Evolutionary conservation across 2,797 vertebrate species (phyloP).

Genomic region (Hozukius guyotensis): DNA sequence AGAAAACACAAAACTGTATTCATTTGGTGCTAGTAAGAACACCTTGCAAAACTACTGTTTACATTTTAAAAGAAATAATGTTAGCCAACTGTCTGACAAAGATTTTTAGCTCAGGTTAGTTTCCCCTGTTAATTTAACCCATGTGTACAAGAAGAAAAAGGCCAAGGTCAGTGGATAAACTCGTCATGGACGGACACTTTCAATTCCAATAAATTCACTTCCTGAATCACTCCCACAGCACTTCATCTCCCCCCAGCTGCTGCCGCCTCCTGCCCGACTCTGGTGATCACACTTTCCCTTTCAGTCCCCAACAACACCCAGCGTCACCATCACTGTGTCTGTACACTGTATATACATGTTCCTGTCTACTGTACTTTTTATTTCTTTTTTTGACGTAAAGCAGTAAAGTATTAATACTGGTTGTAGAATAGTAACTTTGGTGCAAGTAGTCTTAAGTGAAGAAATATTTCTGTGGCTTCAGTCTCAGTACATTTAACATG

Average conservation of each 20-base stretch:
- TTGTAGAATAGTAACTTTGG: background rate
- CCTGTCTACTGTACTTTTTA: conserved; percentile 7
- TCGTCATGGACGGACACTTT: background rate
- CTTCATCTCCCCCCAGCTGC: conserved; percentile 50
- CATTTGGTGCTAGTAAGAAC: background rate
- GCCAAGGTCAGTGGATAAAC: background rate
- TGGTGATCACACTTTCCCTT: conserved; percentile 28
- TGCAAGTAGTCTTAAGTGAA: background rate
- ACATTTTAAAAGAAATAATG: background rate
- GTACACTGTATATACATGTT: background rate
- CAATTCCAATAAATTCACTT: background rate
- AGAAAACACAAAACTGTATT: background rate
- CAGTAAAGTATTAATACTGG: background rate
- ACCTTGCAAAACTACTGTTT: background rate
- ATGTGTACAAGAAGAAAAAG: background rate
- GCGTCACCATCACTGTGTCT: conserved; percentile 20
- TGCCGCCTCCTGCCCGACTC: conserved; percentile 21
- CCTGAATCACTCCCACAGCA: conserved; percentile 28
- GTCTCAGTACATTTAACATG: conserved; percentile 26
- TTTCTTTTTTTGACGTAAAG: background rate
- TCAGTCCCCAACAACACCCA: conserved; percentile 28
- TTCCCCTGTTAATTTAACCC: background rate
- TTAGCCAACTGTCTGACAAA: background rate
- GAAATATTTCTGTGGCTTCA: background rate
- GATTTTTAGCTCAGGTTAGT: background rate